A percentile compares a stretch with the other conserved stretches of the same genome.
Evolutionary conservation across 2,113 vertebrate genomes (phyloP).

Genomic region (Caranx melampygus): DNA sequence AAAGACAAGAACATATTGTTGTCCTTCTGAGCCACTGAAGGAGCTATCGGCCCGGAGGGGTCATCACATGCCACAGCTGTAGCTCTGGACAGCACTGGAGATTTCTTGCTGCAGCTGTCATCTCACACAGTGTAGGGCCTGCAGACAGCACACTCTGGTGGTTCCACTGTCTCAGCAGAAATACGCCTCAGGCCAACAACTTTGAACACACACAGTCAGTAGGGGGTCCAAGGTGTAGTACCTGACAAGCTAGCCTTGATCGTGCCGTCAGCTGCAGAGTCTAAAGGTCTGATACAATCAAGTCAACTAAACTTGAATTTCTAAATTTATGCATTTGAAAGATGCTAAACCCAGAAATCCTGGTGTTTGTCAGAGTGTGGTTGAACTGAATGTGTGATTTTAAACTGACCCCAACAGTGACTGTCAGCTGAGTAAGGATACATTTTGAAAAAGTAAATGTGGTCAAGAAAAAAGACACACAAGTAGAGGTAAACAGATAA

Average conservation of each 20-base stretch:
- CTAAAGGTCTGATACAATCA: neutral
- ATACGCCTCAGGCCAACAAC: neutral
- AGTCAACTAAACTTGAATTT: neutral
- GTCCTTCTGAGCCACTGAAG: neutral
- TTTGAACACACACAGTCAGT: constrained; percentile 5
- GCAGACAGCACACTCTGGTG: constrained; percentile 14
- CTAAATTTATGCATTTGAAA: neutral
- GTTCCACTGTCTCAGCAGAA: constrained; percentile 16
- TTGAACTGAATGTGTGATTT: neutral
- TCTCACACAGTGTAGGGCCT: constrained; percentile 10
- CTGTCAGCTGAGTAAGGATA: neutral
- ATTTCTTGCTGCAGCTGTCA: constrained; percentile 17
- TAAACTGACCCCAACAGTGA: neutral
- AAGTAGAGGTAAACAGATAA: neutral
- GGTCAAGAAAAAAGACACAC: neutral
- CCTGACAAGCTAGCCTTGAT: neutral
- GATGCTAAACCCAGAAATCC: neutral
- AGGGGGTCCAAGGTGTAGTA: neutral
- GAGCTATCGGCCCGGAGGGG: neutral
- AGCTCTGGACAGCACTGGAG: constrained; percentile 10
- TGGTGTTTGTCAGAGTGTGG: neutral
- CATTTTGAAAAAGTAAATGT: neutral
- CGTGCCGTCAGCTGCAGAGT: neutral
- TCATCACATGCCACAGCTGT: neutral
- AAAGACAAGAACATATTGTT: neutral